Evolutionary conservation across 2,797 vertebrate genomes (phyloP).

Genomic region (Enteromius unitaeniatus): DNA sequence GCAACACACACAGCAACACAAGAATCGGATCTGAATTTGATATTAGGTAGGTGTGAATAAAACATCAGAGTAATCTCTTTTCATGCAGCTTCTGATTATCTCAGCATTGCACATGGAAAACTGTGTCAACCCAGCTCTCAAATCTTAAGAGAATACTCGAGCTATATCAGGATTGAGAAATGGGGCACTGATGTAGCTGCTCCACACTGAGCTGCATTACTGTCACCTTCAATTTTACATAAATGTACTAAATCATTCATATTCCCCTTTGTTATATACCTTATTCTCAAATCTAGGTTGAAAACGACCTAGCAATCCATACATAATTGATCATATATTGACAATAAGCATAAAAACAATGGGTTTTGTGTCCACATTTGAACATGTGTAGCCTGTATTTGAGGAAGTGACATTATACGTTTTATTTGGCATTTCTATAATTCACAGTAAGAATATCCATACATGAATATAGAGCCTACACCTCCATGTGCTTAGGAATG

Average conservation of each 20-base stretch:
- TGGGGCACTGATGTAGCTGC: constrained; percentile 65
- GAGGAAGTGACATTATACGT: not conserved
- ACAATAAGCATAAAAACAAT: not conserved
- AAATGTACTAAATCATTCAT: not conserved
- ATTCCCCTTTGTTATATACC: not conserved
- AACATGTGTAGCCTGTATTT: not conserved
- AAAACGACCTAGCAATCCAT: not conserved
- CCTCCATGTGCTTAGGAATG: constrained; percentile 6
- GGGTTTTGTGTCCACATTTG: not conserved
- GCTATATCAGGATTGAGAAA: constrained; percentile 67
- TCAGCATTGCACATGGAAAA: constrained; percentile 46
- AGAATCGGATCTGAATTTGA: not conserved
- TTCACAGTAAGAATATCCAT: not conserved
- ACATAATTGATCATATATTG: not conserved
- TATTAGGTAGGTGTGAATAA: constrained; percentile 25
- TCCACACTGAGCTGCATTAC: constrained; percentile 32
- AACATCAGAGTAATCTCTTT: constrained; percentile 32
- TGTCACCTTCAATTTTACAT: constrained; percentile 21
- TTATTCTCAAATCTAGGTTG: not conserved
- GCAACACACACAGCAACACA: not conserved
- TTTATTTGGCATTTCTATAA: not conserved
- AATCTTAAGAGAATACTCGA: constrained; percentile 56
- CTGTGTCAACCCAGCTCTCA: constrained; percentile 62
- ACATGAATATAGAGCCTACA: not conserved
- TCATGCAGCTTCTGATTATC: constrained; percentile 35